A percentile compares a stretch with the other conserved stretches of the same genome.
These are phyloP conservation scores for Tiaroga cobitis DNA, from an alignment of 2,797 vertebrate species.

Conservation along the genomic window DNA sequence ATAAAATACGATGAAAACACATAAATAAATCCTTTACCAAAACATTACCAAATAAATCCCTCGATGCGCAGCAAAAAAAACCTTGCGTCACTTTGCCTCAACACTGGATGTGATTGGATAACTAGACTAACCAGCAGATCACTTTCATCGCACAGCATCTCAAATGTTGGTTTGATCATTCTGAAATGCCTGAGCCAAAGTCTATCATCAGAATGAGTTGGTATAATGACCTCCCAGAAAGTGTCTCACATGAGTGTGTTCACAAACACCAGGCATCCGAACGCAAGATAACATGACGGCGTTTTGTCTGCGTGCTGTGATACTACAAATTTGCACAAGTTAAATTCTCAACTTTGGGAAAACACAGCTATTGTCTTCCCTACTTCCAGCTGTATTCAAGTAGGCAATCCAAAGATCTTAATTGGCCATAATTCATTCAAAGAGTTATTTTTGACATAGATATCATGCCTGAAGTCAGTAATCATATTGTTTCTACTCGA, in stretches of 20 bases:
- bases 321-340: neutral
- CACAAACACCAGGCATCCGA: neutral
- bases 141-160: no score
- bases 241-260: neutral
- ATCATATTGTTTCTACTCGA: conserved; percentile 3
- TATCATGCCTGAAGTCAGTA: neutral
- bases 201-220: neutral
- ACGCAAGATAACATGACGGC: neutral
- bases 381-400: conserved; percentile 22
- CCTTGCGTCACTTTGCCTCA: no score
- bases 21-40: no score
- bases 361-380: neutral
- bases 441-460: neutral
- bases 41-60: no score
- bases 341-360: neutral
- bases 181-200: neutral
- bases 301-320: neutral
- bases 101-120: neutral
- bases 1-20: neutral
- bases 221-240: neutral
- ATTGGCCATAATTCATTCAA: neutral
- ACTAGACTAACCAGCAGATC: neutral
- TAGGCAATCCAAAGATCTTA: conserved; percentile 3
- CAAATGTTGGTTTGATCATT: no score
- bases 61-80: no score